Evolutionary conservation across 2,888 invertebrate genomes (phyloP), one percentile per base, ranked within the genome.

Genomic region (Leptarthrus brevirostris): DNA sequence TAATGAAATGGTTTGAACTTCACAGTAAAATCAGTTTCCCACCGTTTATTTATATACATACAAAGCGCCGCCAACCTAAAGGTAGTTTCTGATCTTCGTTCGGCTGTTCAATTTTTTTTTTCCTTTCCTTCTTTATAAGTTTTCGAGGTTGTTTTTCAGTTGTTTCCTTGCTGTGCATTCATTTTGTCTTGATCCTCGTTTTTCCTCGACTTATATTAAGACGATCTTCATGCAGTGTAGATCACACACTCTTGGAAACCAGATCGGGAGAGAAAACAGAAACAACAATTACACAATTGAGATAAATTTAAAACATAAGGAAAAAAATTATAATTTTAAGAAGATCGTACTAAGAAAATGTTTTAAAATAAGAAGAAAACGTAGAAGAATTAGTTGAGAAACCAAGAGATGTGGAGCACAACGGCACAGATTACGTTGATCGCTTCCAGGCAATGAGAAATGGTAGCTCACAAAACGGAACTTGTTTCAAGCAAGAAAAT

Each of bases 1-100:
- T 74, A 75, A 75, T 75, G 72, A 75, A 75, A 75, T 72, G 75
- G 71, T 75, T 75, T 74, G 75, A 75, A 74, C 75, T 71, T 75
- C 75, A 66, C 64, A 72, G 61, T 44, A 75, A 75, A 75, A 75
- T 75, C 75, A 75, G 52, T 70, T 75, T 75, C 75, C 75, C 75
- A 75, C 75, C 73, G 71, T 75, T 75, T 73, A 72, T 75, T 75
- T 75, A 70, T 64, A 71, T 61, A 70, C 54, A 71, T 61, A 75
- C 61, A 74, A 47, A 72, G 71, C 71, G 71, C 71, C 71, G 71
- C 54, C 71, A 53, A 54, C 71, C 54, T 54, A 30, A 71, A 61
- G 71, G 54, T 71, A 71, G 53, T 54, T 53, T 54, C 71, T 54
- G 18, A 30, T 71, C 34, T 34, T 34, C 52, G 16, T n/a, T 52